Conservation (phyloP, 2,113 vertebrate genomes). For the Gopherus flavomarginatus region DNA sequence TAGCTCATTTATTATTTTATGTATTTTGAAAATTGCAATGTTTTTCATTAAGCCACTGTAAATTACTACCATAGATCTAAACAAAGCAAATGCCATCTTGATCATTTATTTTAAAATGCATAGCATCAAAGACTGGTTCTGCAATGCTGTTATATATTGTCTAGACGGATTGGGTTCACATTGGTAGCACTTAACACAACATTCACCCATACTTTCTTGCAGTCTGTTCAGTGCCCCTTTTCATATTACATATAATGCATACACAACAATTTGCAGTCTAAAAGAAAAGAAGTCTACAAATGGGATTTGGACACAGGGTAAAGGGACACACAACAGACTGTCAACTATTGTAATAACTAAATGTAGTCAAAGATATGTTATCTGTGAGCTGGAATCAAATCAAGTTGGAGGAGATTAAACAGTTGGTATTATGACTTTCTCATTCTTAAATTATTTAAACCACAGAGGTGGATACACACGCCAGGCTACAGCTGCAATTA, state of each 20-base stretch:
- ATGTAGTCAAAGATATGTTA: neutral
- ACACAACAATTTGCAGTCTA: neutral
- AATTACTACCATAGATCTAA: conserved; percentile 44
- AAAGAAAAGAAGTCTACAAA: neutral
- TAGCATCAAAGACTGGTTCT: conserved; percentile 36
- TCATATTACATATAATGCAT: neutral
- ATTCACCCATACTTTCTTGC: neutral
- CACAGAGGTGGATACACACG: neutral
- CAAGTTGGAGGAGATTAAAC: conserved; percentile 17
- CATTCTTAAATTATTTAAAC: conserved; percentile 41
- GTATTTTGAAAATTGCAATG: conserved; percentile 11
- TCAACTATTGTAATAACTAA: neutral
- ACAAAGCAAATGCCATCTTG: conserved; percentile 19
- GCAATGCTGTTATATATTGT: neutral
- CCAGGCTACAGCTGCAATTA: conserved; percentile 15
- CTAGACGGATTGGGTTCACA: neutral
- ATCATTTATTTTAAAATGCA: conserved; percentile 26
- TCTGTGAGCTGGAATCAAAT: conserved; percentile 7
- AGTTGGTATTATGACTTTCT: conserved; percentile 1
- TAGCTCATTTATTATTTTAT: conserved; percentile 60
- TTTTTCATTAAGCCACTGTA: conserved; percentile 45
- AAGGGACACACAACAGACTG: neutral
- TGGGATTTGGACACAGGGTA: no score
- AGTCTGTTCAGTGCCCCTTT: neutral
- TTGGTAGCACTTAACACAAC: neutral